A percentile compares a stretch with the other conserved stretches of the same genome.
Evolutionary conservation across 2,888 invertebrate genomes (phyloP).

Genomic region (Pandemis heparana): DNA sequence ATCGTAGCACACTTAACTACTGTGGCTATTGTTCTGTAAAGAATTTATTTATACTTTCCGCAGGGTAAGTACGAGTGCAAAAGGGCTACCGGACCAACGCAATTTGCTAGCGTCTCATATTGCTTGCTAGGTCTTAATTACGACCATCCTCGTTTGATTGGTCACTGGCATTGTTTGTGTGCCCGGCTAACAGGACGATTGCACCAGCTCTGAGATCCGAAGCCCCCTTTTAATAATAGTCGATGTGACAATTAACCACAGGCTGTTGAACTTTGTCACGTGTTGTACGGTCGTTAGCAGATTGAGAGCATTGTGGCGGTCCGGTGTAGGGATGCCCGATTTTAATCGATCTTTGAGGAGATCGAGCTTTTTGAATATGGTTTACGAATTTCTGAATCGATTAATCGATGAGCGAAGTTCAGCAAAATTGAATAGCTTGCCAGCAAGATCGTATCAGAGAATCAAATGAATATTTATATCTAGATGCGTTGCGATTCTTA

Average conservation of each 20-base stretch:
- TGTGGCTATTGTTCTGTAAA: neutral
- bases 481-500: too few relatives aligned
- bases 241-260: constrained; percentile 37
- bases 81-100: constrained; percentile 39
- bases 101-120: constrained; percentile 65
- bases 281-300: constrained; percentile 24
- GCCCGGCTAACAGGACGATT: constrained; percentile 70
- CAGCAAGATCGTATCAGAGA: too few relatives aligned
- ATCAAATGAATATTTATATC: too few relatives aligned
- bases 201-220: constrained; percentile 67
- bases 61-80: constrained; percentile 39
- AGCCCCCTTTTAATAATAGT: constrained; percentile 47
- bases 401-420: too few relatives aligned
- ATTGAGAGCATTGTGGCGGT: constrained; percentile 6
- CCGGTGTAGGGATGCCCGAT: too few relatives aligned
- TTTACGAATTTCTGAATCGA: too few relatives aligned
- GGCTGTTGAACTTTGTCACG: constrained; percentile 42
- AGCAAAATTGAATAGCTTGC: too few relatives aligned
- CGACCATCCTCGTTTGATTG: constrained; percentile 77
- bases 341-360: too few relatives aligned
- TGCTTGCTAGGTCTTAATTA: constrained; percentile 80
- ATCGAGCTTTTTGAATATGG: too few relatives aligned
- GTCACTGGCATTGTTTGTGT: constrained; percentile 71
- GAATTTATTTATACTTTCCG: constrained; percentile 40
- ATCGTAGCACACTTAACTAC: too few relatives aligned